Base-by-base conservation (phyloP, 2,888 invertebrate genomes). In the Blera fallax region DNA sequence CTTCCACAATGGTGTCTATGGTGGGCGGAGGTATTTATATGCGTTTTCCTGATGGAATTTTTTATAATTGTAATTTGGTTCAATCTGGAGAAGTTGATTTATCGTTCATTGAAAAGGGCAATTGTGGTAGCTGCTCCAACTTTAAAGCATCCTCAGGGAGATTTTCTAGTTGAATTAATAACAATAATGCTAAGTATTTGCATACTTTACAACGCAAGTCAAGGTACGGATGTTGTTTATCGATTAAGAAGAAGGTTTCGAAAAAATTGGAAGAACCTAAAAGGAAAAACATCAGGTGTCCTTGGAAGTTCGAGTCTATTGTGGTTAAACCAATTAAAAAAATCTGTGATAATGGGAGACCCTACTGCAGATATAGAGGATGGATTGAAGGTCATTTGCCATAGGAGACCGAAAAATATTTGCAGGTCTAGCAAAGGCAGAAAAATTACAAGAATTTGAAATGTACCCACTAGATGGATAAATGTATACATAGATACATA, bases 51-150 rank as follows among this genome's bases (percentile, higher is more conserved):
- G 3, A 67, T 73, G 8, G 83, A 83, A 67, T 79, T 83, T 10
- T 60, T 29, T 0, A 24, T 24, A 2, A 34, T 83, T 27, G 54
- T 56, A 21, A 54, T 83, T 73, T 83, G 83, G 83, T 32, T 16
- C n/a, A 83, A 79, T 56, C 34, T 83, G n/a, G 67, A 79, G 24
- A 73, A 48, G 29, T 21, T 79, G 1, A 62, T 79, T 7, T 54
- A 62, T 29, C 62, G 54, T 2, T 14, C 32, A 6, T 2, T 79
- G 1, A 45, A 45, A 14, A 32, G n/a, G 6, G 11, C n/a, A 3
- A 24, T 73, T 11, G 8, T 18, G 3, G 21, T 1, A 5, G 11
- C 34, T n/a, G 18, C 10, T 1, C 73, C 67, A 2, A 48, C 52
- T 32, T 11, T 48, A 16, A 16, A 64, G 0, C 8, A 45, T n/a